phyloP scores from a whole-genome alignment of 2,113 vertebrate genomes.

The Eretmochelys imbricata region DNA sequence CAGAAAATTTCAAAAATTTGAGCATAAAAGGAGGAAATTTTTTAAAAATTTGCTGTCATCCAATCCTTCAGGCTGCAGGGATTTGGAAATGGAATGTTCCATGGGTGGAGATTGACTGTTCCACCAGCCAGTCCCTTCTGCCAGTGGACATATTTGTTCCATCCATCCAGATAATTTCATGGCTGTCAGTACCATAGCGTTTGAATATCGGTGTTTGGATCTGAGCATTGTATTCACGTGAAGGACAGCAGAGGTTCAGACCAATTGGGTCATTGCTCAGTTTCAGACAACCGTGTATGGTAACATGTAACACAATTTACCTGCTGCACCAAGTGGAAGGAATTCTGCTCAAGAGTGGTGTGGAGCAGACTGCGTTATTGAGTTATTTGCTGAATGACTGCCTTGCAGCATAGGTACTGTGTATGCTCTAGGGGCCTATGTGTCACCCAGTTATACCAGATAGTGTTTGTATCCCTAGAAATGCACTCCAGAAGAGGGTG shows the following conservation, averaged over 20 bases:
- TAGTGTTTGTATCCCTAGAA: neutral
- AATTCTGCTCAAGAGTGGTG: neutral
- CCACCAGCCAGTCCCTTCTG: neutral
- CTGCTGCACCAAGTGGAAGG: neutral
- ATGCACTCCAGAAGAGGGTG: neutral
- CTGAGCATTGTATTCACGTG: neutral
- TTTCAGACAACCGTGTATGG: neutral
- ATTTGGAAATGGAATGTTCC: neutral
- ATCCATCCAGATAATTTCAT: neutral
- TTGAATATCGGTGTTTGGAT: neutral
- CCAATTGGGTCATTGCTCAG: neutral
- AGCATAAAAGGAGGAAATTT: neutral
- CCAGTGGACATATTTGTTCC: neutral
- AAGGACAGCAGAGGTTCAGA: neutral
- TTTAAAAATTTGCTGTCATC: neutral
- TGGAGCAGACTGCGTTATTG: neutral
- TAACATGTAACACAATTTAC: rapidly evolving
- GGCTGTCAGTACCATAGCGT: neutral
- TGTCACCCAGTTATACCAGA: neutral
- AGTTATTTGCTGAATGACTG: neutral
- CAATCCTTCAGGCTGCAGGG: neutral
- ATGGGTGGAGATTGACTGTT: neutral
- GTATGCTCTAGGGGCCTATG: neutral
- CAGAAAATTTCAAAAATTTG: neutral
- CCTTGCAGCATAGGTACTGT: neutral